These are phyloP conservation scores for Panagrolaimus sp. DNA, from an alignment of 1,140 invertebrate genomes.

Conservation along the genomic window DNA sequence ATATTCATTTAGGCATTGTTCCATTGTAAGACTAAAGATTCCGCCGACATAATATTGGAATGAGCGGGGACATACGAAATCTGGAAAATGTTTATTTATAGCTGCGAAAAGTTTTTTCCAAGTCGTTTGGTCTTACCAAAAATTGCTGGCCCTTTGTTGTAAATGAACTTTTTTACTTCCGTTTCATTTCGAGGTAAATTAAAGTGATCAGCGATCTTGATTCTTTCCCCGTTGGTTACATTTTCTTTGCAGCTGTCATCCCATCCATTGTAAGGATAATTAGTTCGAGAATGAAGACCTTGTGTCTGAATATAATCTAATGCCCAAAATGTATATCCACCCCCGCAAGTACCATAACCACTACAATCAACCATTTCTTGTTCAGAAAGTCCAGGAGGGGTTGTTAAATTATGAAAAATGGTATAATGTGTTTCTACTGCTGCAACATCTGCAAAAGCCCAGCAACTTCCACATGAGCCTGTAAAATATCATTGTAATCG, in stretches of 20 bases:
- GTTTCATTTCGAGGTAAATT: background rate
- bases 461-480: background rate
- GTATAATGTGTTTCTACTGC: background rate
- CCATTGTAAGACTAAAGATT: conserved; percentile 24
- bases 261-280: too few relatives aligned
- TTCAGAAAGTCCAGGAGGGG: background rate
- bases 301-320: too few relatives aligned
- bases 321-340: background rate
- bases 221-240: too few relatives aligned
- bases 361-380: background rate
- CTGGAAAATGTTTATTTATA: too few relatives aligned
- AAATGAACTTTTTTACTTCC: background rate
- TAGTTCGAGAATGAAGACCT: too few relatives aligned
- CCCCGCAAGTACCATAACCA: background rate
- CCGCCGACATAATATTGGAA: conserved; percentile 30
- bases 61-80: conserved; percentile 30
- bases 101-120: background rate
- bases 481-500: too few relatives aligned
- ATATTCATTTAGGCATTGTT: conserved; percentile 26
- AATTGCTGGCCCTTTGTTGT: background rate
- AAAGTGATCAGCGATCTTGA: background rate
- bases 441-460: background rate
- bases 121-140: background rate
- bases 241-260: too few relatives aligned
- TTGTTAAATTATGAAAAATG: background rate